phyloP scores from a whole-genome alignment of 1,140 invertebrate species.

The Micrasema longulum region DNA sequence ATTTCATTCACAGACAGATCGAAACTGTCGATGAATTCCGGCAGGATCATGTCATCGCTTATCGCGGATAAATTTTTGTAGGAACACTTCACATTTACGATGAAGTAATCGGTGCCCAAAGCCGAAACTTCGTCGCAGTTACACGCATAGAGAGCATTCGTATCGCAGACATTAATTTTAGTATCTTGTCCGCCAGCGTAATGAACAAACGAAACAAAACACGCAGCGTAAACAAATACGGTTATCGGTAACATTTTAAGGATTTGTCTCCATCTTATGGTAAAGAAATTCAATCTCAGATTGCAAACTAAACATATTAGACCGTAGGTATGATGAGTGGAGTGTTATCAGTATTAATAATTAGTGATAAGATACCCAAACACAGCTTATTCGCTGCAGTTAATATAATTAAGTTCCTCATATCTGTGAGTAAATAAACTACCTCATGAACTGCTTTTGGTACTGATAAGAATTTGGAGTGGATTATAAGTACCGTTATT shows the following conservation, averaged over 20 bases:
- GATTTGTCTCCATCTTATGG: constrained; percentile 2
- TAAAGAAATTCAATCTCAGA: not conserved
- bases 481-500: constrained; percentile 10
- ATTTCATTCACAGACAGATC: constrained; percentile 63
- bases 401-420: constrained; percentile 30
- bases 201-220: constrained; percentile 8
- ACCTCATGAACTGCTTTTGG: constrained; percentile 1
- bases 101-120: constrained; percentile 55
- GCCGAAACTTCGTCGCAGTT: constrained; percentile 31
- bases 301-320: not conserved
- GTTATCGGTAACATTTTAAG: constrained; percentile 19
- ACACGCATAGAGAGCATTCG: constrained; percentile 27
- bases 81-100: constrained; percentile 60
- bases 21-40: constrained; percentile 56
- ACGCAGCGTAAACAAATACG: not conserved
- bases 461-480: constrained; percentile 30
- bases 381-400: constrained; percentile 6
- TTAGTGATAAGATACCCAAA: constrained; percentile 21
- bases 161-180: constrained; percentile 29
- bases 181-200: constrained; percentile 19
- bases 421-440: constrained; percentile 27
- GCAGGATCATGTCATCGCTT: constrained; percentile 55
- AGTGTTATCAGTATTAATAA: constrained; percentile 24
- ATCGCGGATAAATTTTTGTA: constrained; percentile 56
- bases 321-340: not conserved